Base-by-base conservation (phyloP, 2,888 invertebrate genomes). In the Micoletzkya japonica region DNA sequence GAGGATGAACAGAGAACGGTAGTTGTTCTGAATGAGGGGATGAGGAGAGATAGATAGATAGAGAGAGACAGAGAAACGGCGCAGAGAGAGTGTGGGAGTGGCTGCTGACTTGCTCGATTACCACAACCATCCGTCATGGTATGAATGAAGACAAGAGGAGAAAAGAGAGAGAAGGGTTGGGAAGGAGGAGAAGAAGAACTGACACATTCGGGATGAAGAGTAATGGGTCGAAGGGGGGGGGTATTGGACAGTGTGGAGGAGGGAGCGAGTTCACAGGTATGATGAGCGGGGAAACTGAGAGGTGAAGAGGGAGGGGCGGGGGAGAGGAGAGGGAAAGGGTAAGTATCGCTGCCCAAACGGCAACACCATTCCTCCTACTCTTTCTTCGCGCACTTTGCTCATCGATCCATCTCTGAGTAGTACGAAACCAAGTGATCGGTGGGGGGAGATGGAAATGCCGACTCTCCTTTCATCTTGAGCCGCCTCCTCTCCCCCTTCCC, bases 391-490 rank as follows among this genome's bases (percentile, higher is more conserved):
- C 20, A n/a, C 36, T 17, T 20, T 28, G 28, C 37, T 59, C 39
- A 59, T 17, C 44, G 24, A 59, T 59, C 59, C 59, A 59, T 59
- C 59, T n/a, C n/a, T n/a, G n/a, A n/a, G n/a, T n/a, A n/a, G n/a
- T n/a, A n/a, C n/a, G n/a, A n/a, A n/a, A n/a, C n/a, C n/a, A n/a
- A n/a, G n/a, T n/a, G n/a, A n/a, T n/a, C n/a, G n/a, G n/a, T n/a
- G n/a, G n/a, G n/a, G n/a, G n/a, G n/a, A n/a, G n/a, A n/a, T n/a
- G n/a, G n/a, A n/a, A n/a, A n/a, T n/a, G n/a, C n/a, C n/a, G n/a
- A n/a, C n/a, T n/a, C n/a, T n/a, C n/a, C n/a, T n/a, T n/a, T n/a
- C n/a, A n/a, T n/a, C n/a, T n/a, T n/a, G n/a, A n/a, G n/a, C n/a
- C n/a, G n/a, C n/a, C n/a, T n/a, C n/a, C n/a, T n/a, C n/a, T n/a